A percentile compares a stretch with the other conserved stretches of the same genome.
Evolutionary conservation across 2,113 vertebrate species (phyloP).

Genomic region (Puffinus mauretanicus): DNA sequence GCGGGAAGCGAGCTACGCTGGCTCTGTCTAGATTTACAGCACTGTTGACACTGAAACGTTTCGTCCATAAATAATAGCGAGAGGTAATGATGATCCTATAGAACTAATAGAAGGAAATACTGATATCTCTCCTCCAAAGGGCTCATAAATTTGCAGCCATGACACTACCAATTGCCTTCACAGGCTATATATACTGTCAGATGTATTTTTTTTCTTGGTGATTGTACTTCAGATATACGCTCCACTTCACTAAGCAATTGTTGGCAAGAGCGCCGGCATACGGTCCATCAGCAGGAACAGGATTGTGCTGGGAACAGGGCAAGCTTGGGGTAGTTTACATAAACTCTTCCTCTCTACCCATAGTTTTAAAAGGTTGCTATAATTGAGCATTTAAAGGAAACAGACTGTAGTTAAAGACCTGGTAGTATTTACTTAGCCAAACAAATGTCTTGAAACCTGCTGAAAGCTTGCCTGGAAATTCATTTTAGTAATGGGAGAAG

Average conservation of each 20-base stretch:
- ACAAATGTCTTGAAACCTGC: neutral
- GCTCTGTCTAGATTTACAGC: neutral
- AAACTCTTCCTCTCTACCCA: neutral
- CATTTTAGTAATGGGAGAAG: neutral
- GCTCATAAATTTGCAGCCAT: neutral
- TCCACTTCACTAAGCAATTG: neutral
- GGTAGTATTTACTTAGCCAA: neutral
- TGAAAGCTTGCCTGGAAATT: constrained; percentile 16
- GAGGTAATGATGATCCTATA: neutral
- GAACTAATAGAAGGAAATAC: neutral
- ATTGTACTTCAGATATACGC: neutral
- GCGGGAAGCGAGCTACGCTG: neutral
- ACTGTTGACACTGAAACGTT: neutral
- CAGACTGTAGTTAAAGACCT: neutral
- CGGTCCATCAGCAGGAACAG: neutral
- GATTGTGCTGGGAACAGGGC: neutral
- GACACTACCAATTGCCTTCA: neutral
- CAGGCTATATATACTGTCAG: neutral
- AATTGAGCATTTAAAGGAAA: neutral
- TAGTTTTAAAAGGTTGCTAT: neutral
- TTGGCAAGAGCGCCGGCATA: neutral
- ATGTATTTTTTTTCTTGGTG: neutral
- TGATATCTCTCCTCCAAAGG: neutral
- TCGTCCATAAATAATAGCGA: neutral
- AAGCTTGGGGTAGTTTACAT: neutral